Evolutionary conservation across 2,888 invertebrate species (phyloP).

Genomic region (Augochlorella aurata): DNA sequence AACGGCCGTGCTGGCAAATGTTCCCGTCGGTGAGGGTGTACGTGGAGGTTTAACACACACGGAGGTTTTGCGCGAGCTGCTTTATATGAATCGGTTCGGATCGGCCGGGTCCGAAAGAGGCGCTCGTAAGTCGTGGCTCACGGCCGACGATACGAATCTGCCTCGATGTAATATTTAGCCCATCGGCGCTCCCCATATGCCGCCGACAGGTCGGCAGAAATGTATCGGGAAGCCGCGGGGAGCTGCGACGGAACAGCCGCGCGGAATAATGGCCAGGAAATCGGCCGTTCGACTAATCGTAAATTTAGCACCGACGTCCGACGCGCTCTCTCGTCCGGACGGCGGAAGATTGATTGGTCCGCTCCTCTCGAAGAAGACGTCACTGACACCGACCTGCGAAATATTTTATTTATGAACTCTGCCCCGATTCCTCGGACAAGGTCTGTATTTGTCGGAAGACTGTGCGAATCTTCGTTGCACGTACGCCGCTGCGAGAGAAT

Average conservation of each 20-base stretch:
- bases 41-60: constrained; percentile 23
- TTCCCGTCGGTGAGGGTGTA: constrained; percentile 46
- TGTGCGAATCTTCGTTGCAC: not conserved
- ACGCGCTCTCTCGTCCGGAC: not conserved
- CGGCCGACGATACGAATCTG: constrained; percentile 71
- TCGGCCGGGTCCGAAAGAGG: constrained; percentile 54
- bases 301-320: constrained; percentile 52
- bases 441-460: not conserved
- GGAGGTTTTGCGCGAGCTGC: constrained; percentile 30
- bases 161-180: constrained; percentile 73
- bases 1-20: constrained; percentile 59
- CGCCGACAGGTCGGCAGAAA: constrained; percentile 63
- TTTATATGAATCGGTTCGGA: constrained; percentile 61
- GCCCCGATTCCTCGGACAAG: not conserved
- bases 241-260: constrained; percentile 10
- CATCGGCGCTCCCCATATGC: constrained; percentile 74
- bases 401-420: constrained; percentile 18
- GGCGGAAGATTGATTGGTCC: constrained; percentile 47
- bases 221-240: constrained; percentile 39
- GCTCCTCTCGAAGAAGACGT: constrained; percentile 26
- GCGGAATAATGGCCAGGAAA: constrained; percentile 53
- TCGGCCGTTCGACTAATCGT: constrained; percentile 54
- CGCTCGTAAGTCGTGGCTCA: constrained; percentile 66
- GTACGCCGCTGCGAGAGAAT: not conserved
- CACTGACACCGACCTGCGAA: constrained; percentile 8